Evolutionary conservation across 2,113 vertebrate genomes (phyloP), one percentile per base, ranked within the genome.

Genomic region (Grus americana): DNA sequence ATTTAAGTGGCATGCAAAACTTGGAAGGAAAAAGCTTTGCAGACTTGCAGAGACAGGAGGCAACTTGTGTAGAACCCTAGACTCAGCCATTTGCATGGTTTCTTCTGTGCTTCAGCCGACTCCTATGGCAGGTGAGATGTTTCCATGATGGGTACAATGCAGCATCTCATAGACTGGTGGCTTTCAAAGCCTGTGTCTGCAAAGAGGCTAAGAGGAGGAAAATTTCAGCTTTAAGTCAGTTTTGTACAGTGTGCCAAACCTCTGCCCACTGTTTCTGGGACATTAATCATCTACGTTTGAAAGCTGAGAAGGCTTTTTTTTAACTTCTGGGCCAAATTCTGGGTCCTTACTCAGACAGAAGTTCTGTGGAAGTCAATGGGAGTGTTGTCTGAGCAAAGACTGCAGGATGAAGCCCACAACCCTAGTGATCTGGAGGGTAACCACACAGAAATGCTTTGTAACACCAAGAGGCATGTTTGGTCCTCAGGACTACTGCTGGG

Each of bases 261-360:
- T 94, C 88, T 96, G 85, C 86, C 93, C 96, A 93, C 88, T 97
- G 79, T 96, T 82, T 71, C 82, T 96, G 88, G 75, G 75, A 54
- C 88, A 89, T 92, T 75, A 83, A 94, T 88, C 59, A 86, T 65
- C 52, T 81, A 14, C 47, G 14, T 62, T 91, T 81, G 75, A 88
- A 94, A 96, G 68, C 61, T 58, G 76, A 96, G 92, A 81, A 83
- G 70, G 68, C 23, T 79, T 79, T 92, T 50, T 79, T 89, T 63
- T 21, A 18, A 71, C 34, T 81, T 55, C 61, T 94, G 86, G 87
- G 88, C 88, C 88, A 93, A 87, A 89, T 91, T 38, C 40, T 84
- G 55, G 49, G 29, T 92, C 90, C 88, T 88, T 67, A 67, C 70
- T 76, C 81, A 90, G 90, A 79, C 93, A 90, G 59, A 84, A 68